A percentile compares a stretch with the other conserved stretches of the same genome.
phyloP scores from a whole-genome alignment of 2,113 vertebrate genomes.

The Podarcis raffonei region DNA sequence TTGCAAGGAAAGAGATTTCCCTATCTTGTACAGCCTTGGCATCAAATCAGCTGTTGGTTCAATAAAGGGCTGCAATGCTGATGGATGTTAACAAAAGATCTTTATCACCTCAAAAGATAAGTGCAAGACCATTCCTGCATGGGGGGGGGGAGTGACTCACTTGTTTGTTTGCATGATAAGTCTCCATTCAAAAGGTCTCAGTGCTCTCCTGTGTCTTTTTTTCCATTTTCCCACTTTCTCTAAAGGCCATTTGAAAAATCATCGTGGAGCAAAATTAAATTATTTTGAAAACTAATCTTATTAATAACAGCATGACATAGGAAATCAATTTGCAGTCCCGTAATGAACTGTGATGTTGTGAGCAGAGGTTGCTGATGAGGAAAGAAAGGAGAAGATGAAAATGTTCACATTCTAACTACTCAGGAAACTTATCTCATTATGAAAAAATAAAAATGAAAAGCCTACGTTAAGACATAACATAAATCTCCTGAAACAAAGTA shows the following conservation, averaged over 20 bases:
- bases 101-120: slow-evolving; percentile 20
- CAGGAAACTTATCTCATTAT: slow-evolving; percentile 4
- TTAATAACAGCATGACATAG: slow-evolving; percentile 57
- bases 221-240: slow-evolving; percentile 52
- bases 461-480: not conserved
- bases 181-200: slow-evolving; percentile 40
- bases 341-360: slow-evolving; percentile 43
- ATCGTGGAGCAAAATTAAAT: slow-evolving; percentile 48
- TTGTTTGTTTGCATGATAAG: slow-evolving; percentile 5
- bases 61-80: not conserved
- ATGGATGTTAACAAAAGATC: slow-evolving; percentile 17
- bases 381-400: slow-evolving; percentile 31
- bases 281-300: slow-evolving; percentile 48
- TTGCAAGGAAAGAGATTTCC: slow-evolving; percentile 9
- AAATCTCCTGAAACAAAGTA: slow-evolving; percentile 6
- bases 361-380: slow-evolving; percentile 29
- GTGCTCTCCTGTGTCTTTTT: slow-evolving; percentile 26
- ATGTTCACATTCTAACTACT: slow-evolving; percentile 32
- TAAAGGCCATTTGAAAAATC: slow-evolving; percentile 3
- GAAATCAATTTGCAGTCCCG: slow-evolving; percentile 60
- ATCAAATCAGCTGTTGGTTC: slow-evolving; percentile 32
- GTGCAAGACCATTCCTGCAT: not conserved
- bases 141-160: not conserved
- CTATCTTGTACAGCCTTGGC: slow-evolving; percentile 18
- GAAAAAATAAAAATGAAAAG: slow-evolving; percentile 6